Base-by-base conservation (phyloP, 2,113 vertebrate genomes). In the Todiramphus chloris region DNA sequence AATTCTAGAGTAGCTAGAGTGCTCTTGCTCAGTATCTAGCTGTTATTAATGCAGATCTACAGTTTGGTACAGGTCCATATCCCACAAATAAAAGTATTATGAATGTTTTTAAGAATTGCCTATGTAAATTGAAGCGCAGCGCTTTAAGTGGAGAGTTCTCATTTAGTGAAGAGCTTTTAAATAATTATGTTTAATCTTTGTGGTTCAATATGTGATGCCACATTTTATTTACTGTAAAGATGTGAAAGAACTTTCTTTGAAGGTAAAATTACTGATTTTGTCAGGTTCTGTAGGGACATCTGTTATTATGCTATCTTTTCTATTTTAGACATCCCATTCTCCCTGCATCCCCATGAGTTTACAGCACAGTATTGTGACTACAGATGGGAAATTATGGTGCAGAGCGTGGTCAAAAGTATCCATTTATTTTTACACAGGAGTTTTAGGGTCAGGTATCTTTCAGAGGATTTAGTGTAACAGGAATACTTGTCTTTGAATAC, bases 141-240 rank as follows among this genome's bases (percentile, higher is more conserved):
- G 85, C 15, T 46, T 83, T 43, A 85, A 73, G 15, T 31, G 41
- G 31, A 81, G 75, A 90, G 51, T 43, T 18, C 17, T 53, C 20
- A n/a, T 90, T 95, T 96, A 83, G 68, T 83, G 60, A 93, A 80
- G 48, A 74, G 59, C 37, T 94, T 56, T 80, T 64, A 67, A 79
- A 67, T 83, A 92, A 53, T 46, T 24, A 62, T 55, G 14, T 89
- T 91, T 66, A 62, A 70, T 89, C 56, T 89, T 87, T 51, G 51
- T 66, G 63, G 18, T 46, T 93, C 63, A 30, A 1, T 82, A 62
- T 44, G 37, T 82, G 55, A 78, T 8, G 11, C 31, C 16, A 33
- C 7, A 3, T 77, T 83, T 93, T 74, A 53, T 74, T 81, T 91
- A 72, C 76, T 58, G 55, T 30, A 51, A 89, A 25, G 35, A 70